These are phyloP conservation scores for Bombus huntii DNA, from an alignment of 1,140 invertebrate genomes.

Conservation along the genomic window DNA sequence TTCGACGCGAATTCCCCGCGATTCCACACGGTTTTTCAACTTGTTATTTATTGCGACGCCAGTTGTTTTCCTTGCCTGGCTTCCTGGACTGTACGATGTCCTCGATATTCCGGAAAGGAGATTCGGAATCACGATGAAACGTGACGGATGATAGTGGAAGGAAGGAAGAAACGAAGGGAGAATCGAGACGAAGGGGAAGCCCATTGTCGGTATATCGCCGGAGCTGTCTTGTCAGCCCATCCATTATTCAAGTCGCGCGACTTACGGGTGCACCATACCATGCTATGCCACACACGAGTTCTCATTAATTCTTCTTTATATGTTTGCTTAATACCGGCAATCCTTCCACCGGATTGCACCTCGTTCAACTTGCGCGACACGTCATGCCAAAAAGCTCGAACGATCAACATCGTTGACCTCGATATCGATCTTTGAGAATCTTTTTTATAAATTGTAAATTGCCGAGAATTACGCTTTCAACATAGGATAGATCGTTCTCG, in stretches of 20 bases:
- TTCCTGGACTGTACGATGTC: neutral
- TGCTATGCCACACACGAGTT: constrained; percentile 53
- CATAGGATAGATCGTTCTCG: fast-evolving
- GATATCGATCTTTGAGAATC: neutral
- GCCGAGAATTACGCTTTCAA: too few species aligned
- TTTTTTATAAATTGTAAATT: neutral
- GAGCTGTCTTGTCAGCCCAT: constrained; percentile 67
- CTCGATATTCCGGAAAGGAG: constrained; percentile 26
- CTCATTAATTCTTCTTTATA: constrained; percentile 73
- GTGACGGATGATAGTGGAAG: constrained; percentile 60
- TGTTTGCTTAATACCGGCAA: constrained; percentile 60
- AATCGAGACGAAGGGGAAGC: constrained; percentile 54
- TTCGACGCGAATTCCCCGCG: neutral
- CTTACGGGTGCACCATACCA: constrained; percentile 60
- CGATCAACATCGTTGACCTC: neutral
- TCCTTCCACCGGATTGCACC: neutral
- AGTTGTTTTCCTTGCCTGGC: constrained; percentile 1
- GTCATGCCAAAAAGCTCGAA: neutral
- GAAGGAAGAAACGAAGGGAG: constrained; percentile 60
- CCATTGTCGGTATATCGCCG: constrained; percentile 62
- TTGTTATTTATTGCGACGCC: constrained; percentile 33
- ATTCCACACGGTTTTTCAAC: neutral
- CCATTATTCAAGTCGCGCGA: constrained; percentile 71
- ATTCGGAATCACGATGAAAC: constrained; percentile 67
- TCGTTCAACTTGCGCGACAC: neutral